Base-by-base conservation (phyloP, 2,888 invertebrate genomes). In the Stomorhina lunata region DNA sequence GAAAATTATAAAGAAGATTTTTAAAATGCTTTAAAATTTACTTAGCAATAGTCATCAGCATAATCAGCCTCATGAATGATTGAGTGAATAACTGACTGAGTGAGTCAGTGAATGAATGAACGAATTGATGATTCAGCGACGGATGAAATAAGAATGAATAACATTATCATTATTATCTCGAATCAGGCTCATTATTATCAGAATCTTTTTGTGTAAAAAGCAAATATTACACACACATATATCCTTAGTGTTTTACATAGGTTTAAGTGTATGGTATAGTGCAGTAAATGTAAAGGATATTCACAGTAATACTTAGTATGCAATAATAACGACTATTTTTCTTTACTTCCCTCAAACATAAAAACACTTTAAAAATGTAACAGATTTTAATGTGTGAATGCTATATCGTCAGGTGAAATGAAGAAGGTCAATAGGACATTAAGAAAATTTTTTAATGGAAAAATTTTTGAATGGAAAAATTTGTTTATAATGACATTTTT, bases 231-330 rank as follows among this genome's bases (percentile, higher is more conserved):
- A 22, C 25, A 27, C 2, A 15, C 12, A 22, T 48, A 10, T 12
- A 20, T 17, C n/a, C n/a, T n/a, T n/a, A n/a, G 25, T 27, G 20
- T 53, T 59, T 2, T 66, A n/a, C 53, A 6, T 43, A 48, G 57
- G 15, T n/a, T 27, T 50, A 9, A 12, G 25, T 65, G 20, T 77
- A 45, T 34, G 3, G 17, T n/a, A n/a, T n/a, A n/a, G 37, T 7
- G 9, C 59, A 40, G 29, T 65, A 65, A 27, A 29, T 61, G 66
- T 61, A 43, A 53, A 61, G 50, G 68, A 50, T 55, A 69, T 73
- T 77, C 57, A 77, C 57, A 53, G 59, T 72, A 72, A 79, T 66
- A 57, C n/a, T n/a, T n/a, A n/a, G 53, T 66, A 80, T 73, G 72
- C 66, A 66, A 73, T 66, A 79, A 73, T 72, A 79, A 72, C 59